phyloP scores from a whole-genome alignment of 2,888 invertebrate species.

The Icerya purchasi region DNA sequence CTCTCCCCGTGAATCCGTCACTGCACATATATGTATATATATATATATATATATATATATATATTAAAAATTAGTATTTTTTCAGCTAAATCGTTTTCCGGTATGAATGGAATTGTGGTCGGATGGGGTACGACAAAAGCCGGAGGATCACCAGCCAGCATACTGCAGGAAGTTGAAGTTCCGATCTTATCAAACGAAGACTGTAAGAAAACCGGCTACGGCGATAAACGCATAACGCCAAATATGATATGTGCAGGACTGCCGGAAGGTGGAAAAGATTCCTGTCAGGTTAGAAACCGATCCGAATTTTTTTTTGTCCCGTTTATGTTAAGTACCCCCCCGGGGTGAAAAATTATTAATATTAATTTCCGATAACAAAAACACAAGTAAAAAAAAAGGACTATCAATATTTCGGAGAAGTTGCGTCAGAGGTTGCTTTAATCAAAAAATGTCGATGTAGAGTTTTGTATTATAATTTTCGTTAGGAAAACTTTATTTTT shows the following conservation, averaged over 20 bases:
- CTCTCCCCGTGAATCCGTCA: no score
- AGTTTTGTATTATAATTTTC: no score
- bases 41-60: no score
- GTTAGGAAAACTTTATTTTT: no score
- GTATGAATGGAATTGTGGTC: constrained; percentile 19
- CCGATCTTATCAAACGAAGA: constrained; percentile 44
- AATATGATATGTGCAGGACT: constrained; percentile 65
- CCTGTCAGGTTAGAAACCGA: constrained; percentile 36
- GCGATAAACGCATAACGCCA: constrained; percentile 41
- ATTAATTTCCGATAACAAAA: no score
- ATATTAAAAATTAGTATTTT: no score
- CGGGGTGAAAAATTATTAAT: neutral
- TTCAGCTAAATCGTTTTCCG: constrained; percentile 20
- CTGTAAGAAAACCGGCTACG: constrained; percentile 44
- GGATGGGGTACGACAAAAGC: constrained; percentile 22
- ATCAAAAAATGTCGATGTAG: no score
- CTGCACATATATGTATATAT: no score
- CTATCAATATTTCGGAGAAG: no score
- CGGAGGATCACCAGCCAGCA: constrained; percentile 28
- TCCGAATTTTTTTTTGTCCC: constrained; percentile 6
- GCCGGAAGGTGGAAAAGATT: constrained; percentile 46
- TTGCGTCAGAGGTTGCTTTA: no score
- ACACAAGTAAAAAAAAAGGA: no score
- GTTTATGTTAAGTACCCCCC: neutral
- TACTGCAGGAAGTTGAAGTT: constrained; percentile 50